phyloP scores from a whole-genome alignment of 2,888 invertebrate species.

The Anorthoa munda region DNA sequence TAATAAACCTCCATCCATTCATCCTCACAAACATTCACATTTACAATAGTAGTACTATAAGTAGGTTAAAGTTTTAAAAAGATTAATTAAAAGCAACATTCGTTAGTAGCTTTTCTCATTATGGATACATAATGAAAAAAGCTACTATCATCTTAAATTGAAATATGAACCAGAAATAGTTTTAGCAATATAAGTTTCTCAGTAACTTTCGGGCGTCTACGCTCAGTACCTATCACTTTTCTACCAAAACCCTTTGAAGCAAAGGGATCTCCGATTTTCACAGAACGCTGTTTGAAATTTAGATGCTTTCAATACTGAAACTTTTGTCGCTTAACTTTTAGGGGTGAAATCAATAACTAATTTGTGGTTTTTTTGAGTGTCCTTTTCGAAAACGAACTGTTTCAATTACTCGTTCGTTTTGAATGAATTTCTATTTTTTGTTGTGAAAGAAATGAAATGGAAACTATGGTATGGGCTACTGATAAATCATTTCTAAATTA shows the following conservation, averaged over 20 bases:
- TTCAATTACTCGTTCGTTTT: background rate
- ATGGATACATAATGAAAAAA: background rate
- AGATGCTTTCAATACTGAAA: slow-evolving; percentile 36
- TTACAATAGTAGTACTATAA: no score
- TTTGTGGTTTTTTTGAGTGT: slow-evolving; percentile 49
- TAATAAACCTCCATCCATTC: no score
- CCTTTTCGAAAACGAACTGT: slow-evolving; percentile 9
- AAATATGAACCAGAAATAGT: slow-evolving; percentile 20
- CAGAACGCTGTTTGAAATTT: slow-evolving; percentile 32
- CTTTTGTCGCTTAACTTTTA: slow-evolving; percentile 41
- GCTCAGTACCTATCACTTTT: slow-evolving; percentile 25
- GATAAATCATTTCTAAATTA: background rate
- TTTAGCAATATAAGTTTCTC: slow-evolving; percentile 22
- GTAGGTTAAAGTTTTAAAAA: no score
- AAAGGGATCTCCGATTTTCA: slow-evolving; percentile 34
- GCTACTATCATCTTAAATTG: background rate
- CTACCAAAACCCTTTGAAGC: slow-evolving; percentile 27
- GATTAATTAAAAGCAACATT: background rate
- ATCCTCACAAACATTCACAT: no score
- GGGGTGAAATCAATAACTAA: slow-evolving; percentile 55
- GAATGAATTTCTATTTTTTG: background rate
- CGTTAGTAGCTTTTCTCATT: no score
- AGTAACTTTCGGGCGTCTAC: background rate
- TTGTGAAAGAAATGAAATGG: background rate
- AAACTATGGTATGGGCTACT: background rate